Evolutionary conservation across 2,797 vertebrate species (phyloP).

Genomic region (Sylvilagus floridanus): DNA sequence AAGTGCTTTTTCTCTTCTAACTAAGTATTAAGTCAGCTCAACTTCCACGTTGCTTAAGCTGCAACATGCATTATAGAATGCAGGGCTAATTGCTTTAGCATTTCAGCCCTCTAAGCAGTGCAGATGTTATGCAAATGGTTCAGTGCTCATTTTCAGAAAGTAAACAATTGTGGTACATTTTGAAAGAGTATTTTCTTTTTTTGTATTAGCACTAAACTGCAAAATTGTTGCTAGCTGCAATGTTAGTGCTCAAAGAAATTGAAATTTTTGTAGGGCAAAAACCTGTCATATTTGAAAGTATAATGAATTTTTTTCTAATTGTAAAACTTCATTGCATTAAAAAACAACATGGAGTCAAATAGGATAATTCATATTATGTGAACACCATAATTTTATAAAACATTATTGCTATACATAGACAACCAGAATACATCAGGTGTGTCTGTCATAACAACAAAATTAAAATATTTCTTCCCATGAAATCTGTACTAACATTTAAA

Average conservation of each 20-base stretch:
- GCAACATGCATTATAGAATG: conserved; percentile 76
- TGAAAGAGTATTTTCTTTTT: conserved; percentile 71
- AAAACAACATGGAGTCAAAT: conserved; percentile 11
- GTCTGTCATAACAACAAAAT: background rate
- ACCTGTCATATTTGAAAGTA: conserved; percentile 63
- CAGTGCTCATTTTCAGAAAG: conserved; percentile 82
- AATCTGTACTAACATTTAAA: background rate
- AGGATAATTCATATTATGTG: conserved; percentile 45
- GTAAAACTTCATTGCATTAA: conserved; percentile 33
- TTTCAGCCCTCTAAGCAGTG: conserved; percentile 84
- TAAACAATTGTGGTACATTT: conserved; percentile 80
- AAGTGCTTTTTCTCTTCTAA: conserved; percentile 69
- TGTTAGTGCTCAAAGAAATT: conserved; percentile 64
- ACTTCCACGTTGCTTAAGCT: conserved; percentile 56
- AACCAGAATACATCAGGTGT: background rate
- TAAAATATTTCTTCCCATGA: conserved; percentile 31
- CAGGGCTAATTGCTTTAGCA: conserved; percentile 81
- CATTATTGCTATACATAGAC: background rate
- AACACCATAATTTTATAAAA: background rate
- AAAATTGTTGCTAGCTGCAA: conserved; percentile 69
- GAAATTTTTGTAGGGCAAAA: conserved; percentile 60
- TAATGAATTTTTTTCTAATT: conserved; percentile 52
- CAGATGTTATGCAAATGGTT: conserved; percentile 87
- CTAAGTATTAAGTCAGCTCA: conserved; percentile 82
- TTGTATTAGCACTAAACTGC: conserved; percentile 54